Conservation (phyloP, 2,113 vertebrate species). For the Stigmatopora argus region DNA sequence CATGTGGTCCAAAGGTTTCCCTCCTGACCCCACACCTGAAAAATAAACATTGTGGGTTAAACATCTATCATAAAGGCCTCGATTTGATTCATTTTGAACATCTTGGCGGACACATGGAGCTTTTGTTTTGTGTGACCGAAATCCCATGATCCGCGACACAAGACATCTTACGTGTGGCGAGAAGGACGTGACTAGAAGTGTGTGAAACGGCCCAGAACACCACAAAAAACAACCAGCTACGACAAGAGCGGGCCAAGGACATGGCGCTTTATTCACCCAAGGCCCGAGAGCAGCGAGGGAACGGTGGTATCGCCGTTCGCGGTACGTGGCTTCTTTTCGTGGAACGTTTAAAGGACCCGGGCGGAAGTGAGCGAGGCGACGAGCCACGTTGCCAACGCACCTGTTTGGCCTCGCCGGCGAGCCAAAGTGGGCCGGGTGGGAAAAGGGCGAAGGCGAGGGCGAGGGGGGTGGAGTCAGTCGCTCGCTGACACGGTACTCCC, state of each 20-base stretch:
- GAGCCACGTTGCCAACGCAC: slow-evolving; percentile 48
- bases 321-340: not conserved
- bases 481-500: slow-evolving; percentile 64
- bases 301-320: not conserved
- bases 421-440: slow-evolving; percentile 51
- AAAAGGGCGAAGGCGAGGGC: slow-evolving; percentile 33
- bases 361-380: slow-evolving; percentile 19
- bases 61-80: not conserved
- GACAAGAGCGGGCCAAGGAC: slow-evolving; percentile 53
- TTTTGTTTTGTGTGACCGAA: not conserved
- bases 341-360: slow-evolving; percentile 20
- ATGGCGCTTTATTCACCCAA: slow-evolving; percentile 59
- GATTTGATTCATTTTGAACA: not conserved
- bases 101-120: not conserved
- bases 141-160: not conserved
- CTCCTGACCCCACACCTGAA: no score
- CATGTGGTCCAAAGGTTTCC: no score
- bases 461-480: slow-evolving; percentile 12
- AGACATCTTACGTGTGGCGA: not conserved
- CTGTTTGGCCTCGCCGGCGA: slow-evolving; percentile 60
- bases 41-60: no score
- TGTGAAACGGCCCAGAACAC: slow-evolving; percentile 23
- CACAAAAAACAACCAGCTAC: slow-evolving; percentile 43
- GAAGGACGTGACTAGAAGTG: slow-evolving; percentile 12
- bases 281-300: slow-evolving; percentile 12